phyloP scores from a whole-genome alignment of 1,140 invertebrate species.

The Penaeus chinensis region DNA sequence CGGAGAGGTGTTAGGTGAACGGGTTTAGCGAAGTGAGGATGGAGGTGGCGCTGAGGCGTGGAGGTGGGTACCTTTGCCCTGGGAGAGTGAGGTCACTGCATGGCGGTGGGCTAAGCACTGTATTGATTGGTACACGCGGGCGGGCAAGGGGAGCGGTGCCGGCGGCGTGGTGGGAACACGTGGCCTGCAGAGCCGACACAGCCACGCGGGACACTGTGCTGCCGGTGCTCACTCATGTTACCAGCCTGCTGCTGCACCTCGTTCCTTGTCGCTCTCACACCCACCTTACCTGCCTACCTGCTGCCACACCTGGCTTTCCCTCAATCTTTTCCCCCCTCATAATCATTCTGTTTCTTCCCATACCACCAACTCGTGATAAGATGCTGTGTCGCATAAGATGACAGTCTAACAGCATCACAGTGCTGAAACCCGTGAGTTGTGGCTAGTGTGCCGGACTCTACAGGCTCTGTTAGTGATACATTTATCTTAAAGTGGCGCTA shows the following conservation, averaged over 20 bases:
- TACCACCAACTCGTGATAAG: background rate
- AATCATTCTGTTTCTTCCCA: background rate
- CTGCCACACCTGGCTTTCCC: constrained; percentile 7
- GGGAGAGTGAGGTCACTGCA: constrained; percentile 47
- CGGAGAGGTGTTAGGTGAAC: background rate
- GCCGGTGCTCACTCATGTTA: no score
- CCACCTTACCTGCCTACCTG: background rate
- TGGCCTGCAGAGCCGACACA: constrained; percentile 36
- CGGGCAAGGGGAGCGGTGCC: constrained; percentile 31
- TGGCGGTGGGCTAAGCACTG: constrained; percentile 53
- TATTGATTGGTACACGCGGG: constrained; percentile 58
- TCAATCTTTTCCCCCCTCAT: background rate
- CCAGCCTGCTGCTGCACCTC: no score
- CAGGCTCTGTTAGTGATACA: no score
- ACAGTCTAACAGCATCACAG: no score
- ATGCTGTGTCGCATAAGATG: no score
- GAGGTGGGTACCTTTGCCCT: constrained; percentile 33
- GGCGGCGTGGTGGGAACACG: constrained; percentile 37
- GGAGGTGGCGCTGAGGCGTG: constrained; percentile 10
- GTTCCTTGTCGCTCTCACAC: background rate
- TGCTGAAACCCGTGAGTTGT: no score
- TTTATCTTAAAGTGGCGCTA: no score
- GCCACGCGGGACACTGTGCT: constrained; percentile 36
- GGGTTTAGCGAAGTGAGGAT: background rate
- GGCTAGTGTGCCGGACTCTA: no score